A percentile compares a stretch with the other conserved stretches of the same genome.
Evolutionary conservation across 2,113 vertebrate species (phyloP).

Genomic region (Aptenodytes forsteri): DNA sequence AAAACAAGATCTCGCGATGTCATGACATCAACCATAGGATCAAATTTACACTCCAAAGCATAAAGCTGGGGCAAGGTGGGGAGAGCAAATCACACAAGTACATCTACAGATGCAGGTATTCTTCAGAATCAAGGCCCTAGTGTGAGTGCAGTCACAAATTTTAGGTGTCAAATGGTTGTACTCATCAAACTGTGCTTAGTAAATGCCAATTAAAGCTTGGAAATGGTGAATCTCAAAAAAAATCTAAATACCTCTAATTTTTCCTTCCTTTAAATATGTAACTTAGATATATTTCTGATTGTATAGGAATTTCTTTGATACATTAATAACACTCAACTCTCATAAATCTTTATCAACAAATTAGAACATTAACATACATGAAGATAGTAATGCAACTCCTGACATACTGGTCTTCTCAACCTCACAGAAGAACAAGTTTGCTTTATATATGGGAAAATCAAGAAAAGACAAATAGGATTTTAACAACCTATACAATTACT

Average conservation of each 20-base stretch:
- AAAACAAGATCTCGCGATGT: neutral
- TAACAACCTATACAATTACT: neutral
- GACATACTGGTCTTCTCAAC: neutral
- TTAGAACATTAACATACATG: neutral
- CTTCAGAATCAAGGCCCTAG: neutral
- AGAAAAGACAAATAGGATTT: neutral
- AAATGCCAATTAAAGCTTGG: neutral
- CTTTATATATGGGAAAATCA: neutral
- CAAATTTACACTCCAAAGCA: neutral
- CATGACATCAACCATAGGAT: neutral
- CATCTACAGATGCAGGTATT: neutral
- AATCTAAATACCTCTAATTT: neutral
- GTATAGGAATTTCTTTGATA: neutral
- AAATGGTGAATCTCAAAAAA: neutral
- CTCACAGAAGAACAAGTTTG: neutral
- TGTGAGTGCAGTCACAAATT: neutral
- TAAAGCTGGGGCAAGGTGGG: neutral
- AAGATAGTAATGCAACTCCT: neutral
- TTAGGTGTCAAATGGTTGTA: neutral
- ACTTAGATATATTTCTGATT: neutral
- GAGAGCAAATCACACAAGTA: neutral
- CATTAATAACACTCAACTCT: neutral
- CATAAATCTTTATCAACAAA: neutral
- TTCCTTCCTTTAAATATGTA: neutral
- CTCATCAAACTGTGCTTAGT: neutral